phyloP scores from a whole-genome alignment of 2,888 invertebrate species.

The Vanessa cardui region DNA sequence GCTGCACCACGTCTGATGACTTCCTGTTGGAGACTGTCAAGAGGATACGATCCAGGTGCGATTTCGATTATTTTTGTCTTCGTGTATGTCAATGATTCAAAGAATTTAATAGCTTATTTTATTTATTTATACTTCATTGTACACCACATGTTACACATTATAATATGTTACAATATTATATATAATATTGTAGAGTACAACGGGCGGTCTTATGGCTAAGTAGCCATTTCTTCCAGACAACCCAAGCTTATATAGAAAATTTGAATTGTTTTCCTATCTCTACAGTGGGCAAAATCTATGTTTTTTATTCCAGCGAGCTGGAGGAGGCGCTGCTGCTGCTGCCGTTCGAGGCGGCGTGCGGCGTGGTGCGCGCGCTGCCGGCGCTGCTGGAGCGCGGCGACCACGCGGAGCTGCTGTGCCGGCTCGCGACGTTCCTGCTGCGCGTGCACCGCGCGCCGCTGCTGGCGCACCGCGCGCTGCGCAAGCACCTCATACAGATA shows the following conservation, averaged over 20 bases:
- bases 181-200: too few species aligned
- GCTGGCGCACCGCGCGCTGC: constrained; percentile 86
- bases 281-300: too few species aligned
- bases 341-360: constrained; percentile 91
- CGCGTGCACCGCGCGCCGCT: constrained; percentile 91
- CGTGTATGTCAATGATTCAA: not conserved
- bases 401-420: constrained; percentile 89
- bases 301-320: constrained; percentile 87
- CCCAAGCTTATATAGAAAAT: not conserved
- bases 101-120: too few species aligned
- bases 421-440: constrained; percentile 89
- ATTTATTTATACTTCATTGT: too few species aligned
- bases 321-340: constrained; percentile 94
- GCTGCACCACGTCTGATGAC: constrained; percentile 87
- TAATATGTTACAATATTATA: too few species aligned
- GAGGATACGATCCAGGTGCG: constrained; percentile 90
- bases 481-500: constrained; percentile 86
- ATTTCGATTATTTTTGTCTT: too few species aligned
- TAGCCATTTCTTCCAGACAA: too few species aligned
- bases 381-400: constrained; percentile 86
- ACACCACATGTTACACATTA: too few species aligned
- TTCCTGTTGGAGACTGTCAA: constrained; percentile 91
- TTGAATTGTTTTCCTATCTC: not conserved
- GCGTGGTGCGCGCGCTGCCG: constrained; percentile 88
- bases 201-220: too few species aligned